Base-by-base conservation (phyloP, 2,113 vertebrate species). In the Pelmatolapia mariae region DNA sequence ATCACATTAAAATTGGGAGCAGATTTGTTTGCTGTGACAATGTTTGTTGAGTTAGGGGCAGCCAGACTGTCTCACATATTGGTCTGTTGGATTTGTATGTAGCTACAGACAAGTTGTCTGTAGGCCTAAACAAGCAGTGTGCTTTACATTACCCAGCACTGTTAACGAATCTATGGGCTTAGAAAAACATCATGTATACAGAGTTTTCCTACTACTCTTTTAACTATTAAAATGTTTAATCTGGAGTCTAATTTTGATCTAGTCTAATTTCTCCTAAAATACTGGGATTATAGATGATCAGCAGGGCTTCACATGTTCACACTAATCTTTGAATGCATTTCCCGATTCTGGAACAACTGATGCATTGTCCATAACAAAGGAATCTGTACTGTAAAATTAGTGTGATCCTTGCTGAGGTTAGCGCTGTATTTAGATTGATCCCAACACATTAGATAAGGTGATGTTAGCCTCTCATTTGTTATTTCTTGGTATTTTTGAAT, bases 1-100 rank as follows among this genome's bases (percentile, higher is more conserved):
- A 95, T 95, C 94, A 93, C 91, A 94, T 94, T 94, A 90, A 95
- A 95, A 94, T 92, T 91, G 92, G 92, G 90, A 93, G 81, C 90
- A 91, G 92, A 95, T 93, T 94, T 96, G 94, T 95, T 96, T 95
- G 94, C 92, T 95, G 95, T 93, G 93, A 95, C 95, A 95, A 95
- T 95, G 94, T 95, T 95, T 96, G 95, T 94, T 87, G 92, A 94
- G 94, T 94, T 91, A 18, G 86, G 92, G 89, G 90, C 92, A 93
- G 92, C 94, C 93, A 94, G 92, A 71, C 92, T 90, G 93, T 94
- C 94, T 94, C 91, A 91, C 86, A 83, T 90, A 89, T 87, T 94
- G 89, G 92, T 89, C 87, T 86, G 93, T 89, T 92, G 93, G 89
- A 92, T 94, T 86, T 93, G 90, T 94, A 80, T 63, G 87, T 93